phyloP scores from a whole-genome alignment of 2,888 invertebrate genomes.

The Phengaris alcon region DNA sequence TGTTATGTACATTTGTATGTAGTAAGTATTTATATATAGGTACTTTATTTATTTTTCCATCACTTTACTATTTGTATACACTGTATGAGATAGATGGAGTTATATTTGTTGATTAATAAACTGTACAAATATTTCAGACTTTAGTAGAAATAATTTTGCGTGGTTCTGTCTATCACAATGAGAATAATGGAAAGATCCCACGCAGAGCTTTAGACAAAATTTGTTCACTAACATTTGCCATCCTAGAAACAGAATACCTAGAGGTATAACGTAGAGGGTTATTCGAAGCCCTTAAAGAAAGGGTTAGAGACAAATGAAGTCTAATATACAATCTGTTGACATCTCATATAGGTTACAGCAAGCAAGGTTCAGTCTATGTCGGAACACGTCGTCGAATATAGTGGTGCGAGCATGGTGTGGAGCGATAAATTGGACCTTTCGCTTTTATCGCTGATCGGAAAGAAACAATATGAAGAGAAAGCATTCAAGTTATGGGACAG shows the following conservation, averaged over 20 bases:
- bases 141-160: not conserved
- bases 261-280: too few species aligned
- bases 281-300: too few species aligned
- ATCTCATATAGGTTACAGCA: not conserved
- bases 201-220: conserved; percentile 7
- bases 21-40: not conserved
- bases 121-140: not conserved
- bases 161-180: not conserved
- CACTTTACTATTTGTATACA: not conserved
- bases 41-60: not conserved
- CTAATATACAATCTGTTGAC: not conserved
- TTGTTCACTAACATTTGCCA: not conserved
- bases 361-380: not conserved
- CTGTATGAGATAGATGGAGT: conserved; percentile 14
- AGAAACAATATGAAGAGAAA: conserved; percentile 57
- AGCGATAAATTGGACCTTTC: conserved; percentile 52
- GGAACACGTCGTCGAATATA: not conserved
- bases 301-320: too few species aligned
- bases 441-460: conserved; percentile 56
- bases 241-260: not conserved
- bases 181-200: conserved; percentile 2
- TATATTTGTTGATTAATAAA: not conserved
- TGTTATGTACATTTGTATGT: not conserved
- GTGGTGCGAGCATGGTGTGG: conserved; percentile 36
- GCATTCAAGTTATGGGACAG: conserved; percentile 48